phyloP scores from a whole-genome alignment of 2,113 vertebrate species.

The Hyaena hyaena region DNA sequence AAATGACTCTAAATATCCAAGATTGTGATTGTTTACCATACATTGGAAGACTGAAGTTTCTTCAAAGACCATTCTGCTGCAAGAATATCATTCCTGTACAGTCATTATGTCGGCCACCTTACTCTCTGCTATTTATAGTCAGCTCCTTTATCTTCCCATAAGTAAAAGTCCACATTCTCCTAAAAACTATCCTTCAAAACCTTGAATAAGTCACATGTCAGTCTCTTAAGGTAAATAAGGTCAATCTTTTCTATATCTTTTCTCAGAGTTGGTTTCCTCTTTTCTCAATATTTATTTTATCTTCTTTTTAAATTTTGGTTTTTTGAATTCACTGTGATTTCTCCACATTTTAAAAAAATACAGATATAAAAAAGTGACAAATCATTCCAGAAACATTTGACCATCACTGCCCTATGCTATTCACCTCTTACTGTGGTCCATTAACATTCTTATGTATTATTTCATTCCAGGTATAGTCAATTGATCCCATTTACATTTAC shows the following conservation, averaged over 20 bases:
- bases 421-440: neutral
- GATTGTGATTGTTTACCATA: neutral
- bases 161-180: neutral
- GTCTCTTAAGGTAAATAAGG: neutral
- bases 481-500: neutral
- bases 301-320: neutral
- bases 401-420: neutral
- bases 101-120: neutral
- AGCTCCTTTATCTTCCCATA: neutral
- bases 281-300: constrained; percentile 43
- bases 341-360: neutral
- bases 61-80: neutral
- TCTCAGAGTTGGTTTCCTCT: neutral
- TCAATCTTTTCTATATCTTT: neutral
- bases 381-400: neutral
- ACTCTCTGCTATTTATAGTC: neutral
- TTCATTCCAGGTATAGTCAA: neutral
- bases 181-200: neutral
- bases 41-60: neutral
- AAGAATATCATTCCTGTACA: neutral
- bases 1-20: neutral
- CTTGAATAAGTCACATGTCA: neutral
- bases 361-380: neutral
- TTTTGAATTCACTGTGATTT: constrained; percentile 46
- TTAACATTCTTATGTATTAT: neutral